Evolutionary conservation across 2,888 invertebrate genomes (phyloP), one percentile per base, ranked within the genome.

Genomic region (Autographa pulchrina): DNA sequence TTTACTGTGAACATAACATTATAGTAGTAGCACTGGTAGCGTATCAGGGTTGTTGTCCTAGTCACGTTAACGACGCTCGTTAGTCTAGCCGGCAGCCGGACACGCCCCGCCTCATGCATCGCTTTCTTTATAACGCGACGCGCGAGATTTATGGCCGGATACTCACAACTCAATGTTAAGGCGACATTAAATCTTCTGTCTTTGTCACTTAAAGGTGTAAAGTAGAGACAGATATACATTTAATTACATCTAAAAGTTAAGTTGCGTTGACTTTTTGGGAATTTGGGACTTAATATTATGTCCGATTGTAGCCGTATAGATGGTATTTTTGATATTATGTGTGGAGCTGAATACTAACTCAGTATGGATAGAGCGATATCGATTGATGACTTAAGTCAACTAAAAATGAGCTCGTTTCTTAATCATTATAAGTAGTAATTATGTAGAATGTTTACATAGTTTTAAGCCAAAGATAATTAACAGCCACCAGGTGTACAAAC

Each of bases 91-190:
- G 70, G n/a, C 16, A 16, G 52, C 48, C 25, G 54, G 54, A 68
- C 80, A 76, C 82, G 56, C 80, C 80, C 74, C 48, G 4, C 43
- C n/a, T n/a, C 48, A 35, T 58, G 69, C 38, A 62, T n/a, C 43
- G 25, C 54, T 25, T 25, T 56, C 54, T 56, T 56, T 56, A 56
- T 56, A 56, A 56, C 54, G 54, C 13, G 3, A 56, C 25, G 54
- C 54, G 13, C 2, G 11, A 25, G 54, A 56, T 56, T 56, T 56
- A 56, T 56, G 6, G 20, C n/a, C 48, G 48, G 2, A n/a, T 48
- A 48, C 16, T 48, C 16, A n/a, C n/a, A 48, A 48, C 48, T 48
- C 11, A 11, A 38, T 11, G n/a, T n/a, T n/a, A 48, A 16, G 48
- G n/a, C 14, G 7, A 4, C 8, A 2, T 43, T 5, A 2, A 16